These are phyloP conservation scores for Sebastiscus albofasciatus DNA, from an alignment of 2,797 vertebrate species.

Conservation along the genomic window DNA sequence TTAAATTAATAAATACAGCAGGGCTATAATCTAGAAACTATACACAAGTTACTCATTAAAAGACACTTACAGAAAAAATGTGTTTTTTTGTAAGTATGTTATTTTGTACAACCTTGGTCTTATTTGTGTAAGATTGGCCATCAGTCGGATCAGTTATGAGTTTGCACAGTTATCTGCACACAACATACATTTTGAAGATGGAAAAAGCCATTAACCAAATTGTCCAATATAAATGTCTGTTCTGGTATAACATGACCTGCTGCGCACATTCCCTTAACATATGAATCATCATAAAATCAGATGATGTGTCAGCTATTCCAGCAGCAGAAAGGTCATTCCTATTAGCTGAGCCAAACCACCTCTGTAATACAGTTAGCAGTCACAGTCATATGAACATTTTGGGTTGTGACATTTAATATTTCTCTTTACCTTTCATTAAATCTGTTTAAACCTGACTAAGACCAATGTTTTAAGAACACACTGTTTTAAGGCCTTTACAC, in stretches of 20 bases:
- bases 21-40: slow-evolving; percentile 20
- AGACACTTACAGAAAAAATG: slow-evolving; percentile 9
- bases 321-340: background rate
- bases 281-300: background rate
- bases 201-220: background rate
- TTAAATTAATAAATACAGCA: slow-evolving; percentile 38
- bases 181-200: background rate
- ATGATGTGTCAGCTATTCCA: background rate
- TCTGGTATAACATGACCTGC: background rate
- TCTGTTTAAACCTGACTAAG: background rate
- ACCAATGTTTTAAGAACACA: background rate
- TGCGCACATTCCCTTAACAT: background rate
- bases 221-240: background rate
- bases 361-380: background rate
- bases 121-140: background rate
- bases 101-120: background rate
- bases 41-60: slow-evolving; percentile 28
- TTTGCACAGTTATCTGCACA: background rate
- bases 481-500: background rate
- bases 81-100: background rate
- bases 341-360: background rate
- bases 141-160: background rate
- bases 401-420: background rate
- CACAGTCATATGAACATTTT: background rate
- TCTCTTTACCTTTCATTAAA: background rate